Evolutionary conservation across 2,888 invertebrate species (phyloP).

Genomic region (Sarcophaga subvicina): DNA sequence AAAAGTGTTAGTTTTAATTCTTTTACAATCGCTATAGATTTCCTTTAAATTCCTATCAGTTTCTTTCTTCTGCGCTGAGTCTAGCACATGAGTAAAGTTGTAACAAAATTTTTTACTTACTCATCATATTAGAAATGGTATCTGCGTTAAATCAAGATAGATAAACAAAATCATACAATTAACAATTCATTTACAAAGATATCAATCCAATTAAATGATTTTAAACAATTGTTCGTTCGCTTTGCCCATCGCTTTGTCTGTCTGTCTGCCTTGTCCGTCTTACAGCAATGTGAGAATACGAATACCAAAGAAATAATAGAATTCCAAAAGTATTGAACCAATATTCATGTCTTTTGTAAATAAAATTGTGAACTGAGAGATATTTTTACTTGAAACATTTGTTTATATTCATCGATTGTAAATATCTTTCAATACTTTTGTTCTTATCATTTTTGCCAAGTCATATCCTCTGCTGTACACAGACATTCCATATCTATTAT

Average conservation of each 20-base stretch:
- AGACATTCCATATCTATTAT: not conserved
- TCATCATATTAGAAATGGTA: conserved; percentile 15
- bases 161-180: conserved; percentile 35
- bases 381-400: not conserved
- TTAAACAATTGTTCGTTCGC: conserved; percentile 5
- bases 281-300: not conserved
- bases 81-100: not conserved
- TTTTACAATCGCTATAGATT: not conserved
- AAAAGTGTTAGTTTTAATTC: not conserved
- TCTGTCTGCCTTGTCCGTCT: not conserved
- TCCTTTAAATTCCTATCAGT: not conserved
- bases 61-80: no score
- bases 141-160: conserved; percentile 12
- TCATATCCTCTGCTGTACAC: conserved; percentile 21
- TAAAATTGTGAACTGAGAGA: conserved; percentile 5
- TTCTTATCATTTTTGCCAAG: conserved; percentile 23
- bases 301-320: not conserved
- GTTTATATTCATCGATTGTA: no score
- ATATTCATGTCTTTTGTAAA: conserved; percentile 8
- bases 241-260: no score
- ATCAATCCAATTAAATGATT: conserved; percentile 37
- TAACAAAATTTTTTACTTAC: conserved; percentile 5
- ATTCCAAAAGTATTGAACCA: not conserved
- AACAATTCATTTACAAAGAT: conserved; percentile 20
- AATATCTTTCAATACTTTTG: conserved; percentile 21